Evolutionary conservation across 2,888 invertebrate genomes (phyloP).

Genomic region (Lumbricus terrestris): DNA sequence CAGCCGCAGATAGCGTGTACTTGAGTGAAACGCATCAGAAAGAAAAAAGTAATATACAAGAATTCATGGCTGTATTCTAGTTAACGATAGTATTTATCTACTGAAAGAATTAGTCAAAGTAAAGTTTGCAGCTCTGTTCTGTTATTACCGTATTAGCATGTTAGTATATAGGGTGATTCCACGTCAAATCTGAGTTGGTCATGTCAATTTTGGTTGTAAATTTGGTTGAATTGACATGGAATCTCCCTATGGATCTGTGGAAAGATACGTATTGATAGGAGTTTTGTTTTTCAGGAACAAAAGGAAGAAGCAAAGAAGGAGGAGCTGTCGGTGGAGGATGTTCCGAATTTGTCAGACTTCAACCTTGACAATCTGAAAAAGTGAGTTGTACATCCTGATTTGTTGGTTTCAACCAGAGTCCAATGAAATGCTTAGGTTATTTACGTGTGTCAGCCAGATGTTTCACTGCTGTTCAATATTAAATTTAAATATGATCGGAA

Average conservation of each 20-base stretch:
- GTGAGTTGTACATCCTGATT: conserved; percentile 43
- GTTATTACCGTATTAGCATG: too few species aligned
- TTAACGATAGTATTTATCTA: not conserved
- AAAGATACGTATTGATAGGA: not conserved
- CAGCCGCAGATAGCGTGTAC: not conserved
- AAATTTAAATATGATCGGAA: too few species aligned
- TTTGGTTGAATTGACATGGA: too few species aligned
- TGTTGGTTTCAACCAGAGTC: too few species aligned
- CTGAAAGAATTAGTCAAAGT: not conserved
- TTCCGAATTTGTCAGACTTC: conserved; percentile 51
- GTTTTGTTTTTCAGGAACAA: not conserved
- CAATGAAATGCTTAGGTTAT: too few species aligned
- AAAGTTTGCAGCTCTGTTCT: not conserved
- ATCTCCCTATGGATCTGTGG: not conserved
- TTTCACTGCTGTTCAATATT: too few species aligned
- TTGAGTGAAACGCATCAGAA: not conserved
- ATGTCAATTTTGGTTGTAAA: too few species aligned
- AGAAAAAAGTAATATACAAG: not conserved
- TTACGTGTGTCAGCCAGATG: too few species aligned
- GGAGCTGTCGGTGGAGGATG: conserved; percentile 38
- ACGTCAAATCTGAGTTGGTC: too few species aligned
- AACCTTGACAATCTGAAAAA: conserved; percentile 45
- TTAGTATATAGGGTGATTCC: too few species aligned
- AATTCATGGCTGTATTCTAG: not conserved
- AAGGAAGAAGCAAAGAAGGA: conserved; percentile 15